A percentile compares a stretch with the other conserved stretches of the same genome.
These are phyloP conservation scores for Cerceris rybyensis DNA, from an alignment of 2,888 invertebrate genomes.

Conservation along the genomic window DNA sequence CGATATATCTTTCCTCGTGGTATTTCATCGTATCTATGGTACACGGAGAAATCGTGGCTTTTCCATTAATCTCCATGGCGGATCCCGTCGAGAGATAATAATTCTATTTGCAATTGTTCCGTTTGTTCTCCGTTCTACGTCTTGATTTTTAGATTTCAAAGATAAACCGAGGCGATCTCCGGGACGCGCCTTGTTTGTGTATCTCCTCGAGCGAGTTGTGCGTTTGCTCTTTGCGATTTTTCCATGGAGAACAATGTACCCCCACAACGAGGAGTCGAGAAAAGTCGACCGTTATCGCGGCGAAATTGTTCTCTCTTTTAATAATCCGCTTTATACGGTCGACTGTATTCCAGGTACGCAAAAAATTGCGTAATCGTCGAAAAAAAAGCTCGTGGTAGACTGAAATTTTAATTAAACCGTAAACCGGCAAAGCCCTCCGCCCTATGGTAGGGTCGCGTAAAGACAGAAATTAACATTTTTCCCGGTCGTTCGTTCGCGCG, in stretches of 20 bases:
- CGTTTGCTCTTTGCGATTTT: too few relatives aligned
- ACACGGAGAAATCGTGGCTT: neutral
- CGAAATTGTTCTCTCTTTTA: neutral
- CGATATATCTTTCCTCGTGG: neutral
- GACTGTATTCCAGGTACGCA: neutral
- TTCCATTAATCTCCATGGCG: constrained; percentile 1
- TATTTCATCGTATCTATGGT: neutral
- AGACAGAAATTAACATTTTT: constrained; percentile 29
- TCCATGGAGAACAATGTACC: too few relatives aligned
- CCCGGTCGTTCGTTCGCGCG: constrained; percentile 26
- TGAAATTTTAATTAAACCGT: constrained; percentile 42
- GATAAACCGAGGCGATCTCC: too few relatives aligned
- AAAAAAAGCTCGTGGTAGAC: constrained; percentile 1
- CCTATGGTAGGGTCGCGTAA: constrained; percentile 9
- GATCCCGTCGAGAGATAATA: too few relatives aligned
- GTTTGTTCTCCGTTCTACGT: too few relatives aligned
- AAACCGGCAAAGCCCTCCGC: neutral
- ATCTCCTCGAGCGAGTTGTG: too few relatives aligned
- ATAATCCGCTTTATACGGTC: neutral
- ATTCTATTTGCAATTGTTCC: too few relatives aligned
- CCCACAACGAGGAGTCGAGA: too few relatives aligned
- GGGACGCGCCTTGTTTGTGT: too few relatives aligned
- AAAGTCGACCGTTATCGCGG: neutral
- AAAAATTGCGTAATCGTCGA: constrained; percentile 2
- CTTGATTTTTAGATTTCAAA: too few relatives aligned